Evolutionary conservation across 1,140 invertebrate genomes (phyloP).

Genomic region (Eriocheir sinensis): DNA sequence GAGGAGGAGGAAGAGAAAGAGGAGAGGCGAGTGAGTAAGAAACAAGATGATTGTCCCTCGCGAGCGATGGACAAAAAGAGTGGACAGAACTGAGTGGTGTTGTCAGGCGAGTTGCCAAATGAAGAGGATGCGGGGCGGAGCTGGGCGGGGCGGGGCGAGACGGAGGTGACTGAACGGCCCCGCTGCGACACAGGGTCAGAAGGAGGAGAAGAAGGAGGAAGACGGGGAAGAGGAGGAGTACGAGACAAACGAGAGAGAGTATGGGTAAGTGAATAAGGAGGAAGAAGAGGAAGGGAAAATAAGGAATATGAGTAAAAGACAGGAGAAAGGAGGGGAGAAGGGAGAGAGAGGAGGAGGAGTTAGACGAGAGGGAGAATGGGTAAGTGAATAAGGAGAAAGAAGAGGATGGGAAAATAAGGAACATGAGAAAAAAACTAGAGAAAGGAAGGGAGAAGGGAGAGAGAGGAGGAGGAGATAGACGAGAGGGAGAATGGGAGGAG

Average conservation of each 20-base stretch:
- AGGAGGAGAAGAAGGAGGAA: too few species aligned
- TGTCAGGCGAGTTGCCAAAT: background rate
- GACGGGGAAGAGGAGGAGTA: too few species aligned
- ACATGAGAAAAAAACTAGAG: too few species aligned
- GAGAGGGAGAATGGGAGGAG: too few species aligned
- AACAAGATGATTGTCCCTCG: background rate
- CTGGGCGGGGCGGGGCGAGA: background rate
- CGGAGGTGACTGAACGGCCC: slow-evolving; percentile 5
- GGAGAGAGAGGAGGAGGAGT: background rate
- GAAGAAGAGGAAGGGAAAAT: background rate
- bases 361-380: too few species aligned
- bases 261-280: background rate
- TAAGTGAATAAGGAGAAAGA: too few species aligned
- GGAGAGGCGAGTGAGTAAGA: background rate
- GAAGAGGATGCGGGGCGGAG: background rate
- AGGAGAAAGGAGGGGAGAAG: background rate
- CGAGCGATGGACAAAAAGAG: background rate
- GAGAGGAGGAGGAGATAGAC: too few species aligned
- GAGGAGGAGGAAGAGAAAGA: background rate
- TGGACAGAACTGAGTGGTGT: background rate
- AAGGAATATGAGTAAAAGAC: background rate
- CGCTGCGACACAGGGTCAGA: background rate
- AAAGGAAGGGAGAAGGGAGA: too few species aligned
- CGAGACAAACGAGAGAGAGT: too few species aligned
- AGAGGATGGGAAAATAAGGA: too few species aligned